Conservation (phyloP, 2,797 vertebrate species). For the Masticophis lateralis region DNA sequence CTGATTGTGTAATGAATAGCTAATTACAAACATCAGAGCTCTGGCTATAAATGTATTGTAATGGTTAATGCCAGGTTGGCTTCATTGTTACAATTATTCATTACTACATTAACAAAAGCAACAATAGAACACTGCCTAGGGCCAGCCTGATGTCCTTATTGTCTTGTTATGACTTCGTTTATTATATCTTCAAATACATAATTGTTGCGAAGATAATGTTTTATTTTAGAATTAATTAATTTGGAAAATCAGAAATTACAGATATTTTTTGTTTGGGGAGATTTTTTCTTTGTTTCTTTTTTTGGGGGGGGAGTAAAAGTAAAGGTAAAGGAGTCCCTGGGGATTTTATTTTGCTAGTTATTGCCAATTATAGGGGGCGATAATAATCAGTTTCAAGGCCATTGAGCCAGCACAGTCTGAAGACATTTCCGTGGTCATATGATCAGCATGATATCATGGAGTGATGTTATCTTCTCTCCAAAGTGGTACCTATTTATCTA, state of each 20-base stretch:
- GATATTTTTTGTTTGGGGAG: constrained; percentile 34
- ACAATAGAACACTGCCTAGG: constrained; percentile 67
- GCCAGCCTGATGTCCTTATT: constrained; percentile 50
- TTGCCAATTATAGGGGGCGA: not conserved
- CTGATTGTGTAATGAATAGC: constrained; percentile 85
- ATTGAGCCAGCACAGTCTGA: not conserved
- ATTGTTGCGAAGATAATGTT: constrained; percentile 55
- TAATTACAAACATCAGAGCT: constrained; percentile 83
- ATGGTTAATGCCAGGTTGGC: constrained; percentile 78
- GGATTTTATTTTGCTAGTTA: not conserved
- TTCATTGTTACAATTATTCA: constrained; percentile 74
- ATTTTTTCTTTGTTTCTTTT: not conserved
- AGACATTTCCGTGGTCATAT: not conserved
- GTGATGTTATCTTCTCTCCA: not conserved
- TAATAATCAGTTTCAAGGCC: not conserved
- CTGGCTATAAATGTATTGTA: constrained; percentile 78
- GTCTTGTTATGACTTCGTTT: constrained; percentile 50
- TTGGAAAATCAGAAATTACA: constrained; percentile 21
- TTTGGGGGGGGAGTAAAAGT: not conserved
- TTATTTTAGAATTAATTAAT: constrained; percentile 49
- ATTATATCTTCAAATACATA: constrained; percentile 65
- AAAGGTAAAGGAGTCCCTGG: not conserved
- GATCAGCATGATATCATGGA: not conserved
- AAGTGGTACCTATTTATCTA: not conserved
- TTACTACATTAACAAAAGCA: constrained; percentile 79